A percentile compares a stretch with the other conserved stretches of the same genome.
Conservation (phyloP, 2,797 vertebrate species). For the Gouania willdenowi region DNA sequence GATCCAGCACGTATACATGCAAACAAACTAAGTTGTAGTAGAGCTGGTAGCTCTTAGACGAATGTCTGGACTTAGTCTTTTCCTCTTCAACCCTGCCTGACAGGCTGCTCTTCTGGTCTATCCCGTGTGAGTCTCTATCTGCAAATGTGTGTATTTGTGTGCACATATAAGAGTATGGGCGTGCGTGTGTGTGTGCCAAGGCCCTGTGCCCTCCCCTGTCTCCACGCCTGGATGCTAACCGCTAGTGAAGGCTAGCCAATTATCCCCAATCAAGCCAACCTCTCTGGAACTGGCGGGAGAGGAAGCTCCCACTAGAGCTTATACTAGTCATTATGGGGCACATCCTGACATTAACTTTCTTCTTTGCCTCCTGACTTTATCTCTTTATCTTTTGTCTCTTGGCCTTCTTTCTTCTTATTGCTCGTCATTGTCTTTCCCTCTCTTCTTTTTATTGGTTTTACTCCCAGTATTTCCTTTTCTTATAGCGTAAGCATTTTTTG, state of each 20-base stretch:
- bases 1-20: not conserved
- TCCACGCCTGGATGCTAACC: conserved; percentile 70
- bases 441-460: conserved; percentile 19
- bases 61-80: conserved; percentile 43
- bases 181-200: conserved; percentile 46
- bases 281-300: conserved; percentile 72
- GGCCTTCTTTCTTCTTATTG: conserved; percentile 28
- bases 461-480: conserved; percentile 4
- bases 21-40: conserved; percentile 16
- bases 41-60: conserved; percentile 20
- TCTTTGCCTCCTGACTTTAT: conserved; percentile 50
- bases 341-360: conserved; percentile 79
- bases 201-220: conserved; percentile 60
- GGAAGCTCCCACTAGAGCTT: conserved; percentile 77
- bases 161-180: conserved; percentile 15
- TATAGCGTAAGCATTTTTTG: too few species aligned
- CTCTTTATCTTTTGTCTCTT: conserved; percentile 5
- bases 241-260: conserved; percentile 75
- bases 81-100: conserved; percentile 24
- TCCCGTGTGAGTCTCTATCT: conserved; percentile 33
- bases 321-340: conserved; percentile 76
- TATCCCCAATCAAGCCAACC: conserved; percentile 79
- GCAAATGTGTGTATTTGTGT: conserved; percentile 21
- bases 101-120: conserved; percentile 32
- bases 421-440: conserved; percentile 11